Evolutionary conservation across 1,140 invertebrate genomes (phyloP), one percentile per base, ranked within the genome.

Genomic region (Bacillus rossius): DNA sequence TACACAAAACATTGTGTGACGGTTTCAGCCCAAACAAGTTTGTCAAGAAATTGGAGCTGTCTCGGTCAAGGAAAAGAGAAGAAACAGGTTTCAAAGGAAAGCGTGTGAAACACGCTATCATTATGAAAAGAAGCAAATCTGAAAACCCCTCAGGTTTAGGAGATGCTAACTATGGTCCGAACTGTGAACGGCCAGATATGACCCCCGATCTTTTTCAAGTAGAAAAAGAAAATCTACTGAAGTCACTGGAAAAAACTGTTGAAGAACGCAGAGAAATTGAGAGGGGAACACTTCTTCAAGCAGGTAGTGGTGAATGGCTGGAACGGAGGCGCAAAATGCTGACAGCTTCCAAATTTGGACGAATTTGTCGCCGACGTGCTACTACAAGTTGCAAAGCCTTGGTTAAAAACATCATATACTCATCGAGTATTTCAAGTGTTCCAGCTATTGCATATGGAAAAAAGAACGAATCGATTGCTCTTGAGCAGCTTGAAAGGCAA

Each of bases 301-400:
- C 57, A 25, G 40, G 56, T 8, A 63, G 55, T 17, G 57, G 57
- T n/a, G 61, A 68, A 38, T 74, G 73, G 71, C 53, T 60, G 20
- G 59, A 59, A 19, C 49, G 68, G 22, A 59, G 69, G 20, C 48
- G 53, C 54, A 58, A 66, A 23, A 59, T 71, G 16, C 37, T 73
- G 8, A 76, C 72, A 2, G 68, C 70, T 22, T 73, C 69, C 0
- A 70, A 72, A 59, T 74, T 73, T 63, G 69, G 70, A 54, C 55
- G 41, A 57, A 62, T 73, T 20, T 69, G 68, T 26, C 65, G 68
- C 49, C 63, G 57, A 50, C 58, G 60, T 59, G 38, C 8, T 17
- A 59, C 56, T 19, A 69, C 65, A 8, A 64, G 53, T n/a, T 67
- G 64, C 48, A 43, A 40, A 14, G 57, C 45, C 22, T 57, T 61